These are phyloP conservation scores for Morpho helenor DNA, from an alignment of 2,888 invertebrate genomes.

Conservation along the genomic window DNA sequence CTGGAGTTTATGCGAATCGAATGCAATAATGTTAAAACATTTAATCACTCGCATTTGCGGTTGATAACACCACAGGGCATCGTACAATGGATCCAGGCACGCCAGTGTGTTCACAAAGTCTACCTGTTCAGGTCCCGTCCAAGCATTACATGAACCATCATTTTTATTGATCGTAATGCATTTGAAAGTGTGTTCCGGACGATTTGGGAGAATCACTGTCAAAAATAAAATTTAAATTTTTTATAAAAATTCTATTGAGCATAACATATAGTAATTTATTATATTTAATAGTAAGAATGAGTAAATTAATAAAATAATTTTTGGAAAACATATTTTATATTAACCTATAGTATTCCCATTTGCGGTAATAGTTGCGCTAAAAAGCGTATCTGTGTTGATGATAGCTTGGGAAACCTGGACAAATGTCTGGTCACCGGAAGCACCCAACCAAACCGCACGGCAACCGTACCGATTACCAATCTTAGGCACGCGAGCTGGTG, in stretches of 20 bases:
- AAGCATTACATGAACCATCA: conserved; percentile 93
- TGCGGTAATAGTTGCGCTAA: conserved; percentile 93
- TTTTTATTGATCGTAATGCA: conserved; percentile 93
- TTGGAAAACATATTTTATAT: conserved; percentile 13
- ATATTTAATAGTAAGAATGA: too few relatives aligned
- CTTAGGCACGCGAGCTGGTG: conserved; percentile 87
- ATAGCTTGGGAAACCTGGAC: conserved; percentile 94
- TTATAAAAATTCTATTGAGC: neutral
- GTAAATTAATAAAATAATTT: too few relatives aligned
- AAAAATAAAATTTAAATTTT: conserved; percentile 27
- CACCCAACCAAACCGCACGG: conserved; percentile 95
- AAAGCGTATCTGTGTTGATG: conserved; percentile 93
- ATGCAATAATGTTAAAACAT: conserved; percentile 91
- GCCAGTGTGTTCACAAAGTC: conserved; percentile 89
- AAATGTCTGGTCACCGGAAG: conserved; percentile 97
- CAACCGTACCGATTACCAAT: conserved; percentile 92
- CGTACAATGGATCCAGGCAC: conserved; percentile 94
- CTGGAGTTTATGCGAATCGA: conserved; percentile 80
- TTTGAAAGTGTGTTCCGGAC: conserved; percentile 89
- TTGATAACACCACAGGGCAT: conserved; percentile 95
- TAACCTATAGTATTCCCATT: conserved; percentile 91
- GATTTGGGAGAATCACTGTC: conserved; percentile 89
- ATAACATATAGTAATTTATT: too few relatives aligned
- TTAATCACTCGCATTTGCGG: conserved; percentile 81
- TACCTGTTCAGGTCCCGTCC: conserved; percentile 89